Percentiles rank a stretch among this genome's conserved stretches.
phyloP scores from a whole-genome alignment of 1,140 invertebrate species.

The Meloidogyne chitwoodi region DNA sequence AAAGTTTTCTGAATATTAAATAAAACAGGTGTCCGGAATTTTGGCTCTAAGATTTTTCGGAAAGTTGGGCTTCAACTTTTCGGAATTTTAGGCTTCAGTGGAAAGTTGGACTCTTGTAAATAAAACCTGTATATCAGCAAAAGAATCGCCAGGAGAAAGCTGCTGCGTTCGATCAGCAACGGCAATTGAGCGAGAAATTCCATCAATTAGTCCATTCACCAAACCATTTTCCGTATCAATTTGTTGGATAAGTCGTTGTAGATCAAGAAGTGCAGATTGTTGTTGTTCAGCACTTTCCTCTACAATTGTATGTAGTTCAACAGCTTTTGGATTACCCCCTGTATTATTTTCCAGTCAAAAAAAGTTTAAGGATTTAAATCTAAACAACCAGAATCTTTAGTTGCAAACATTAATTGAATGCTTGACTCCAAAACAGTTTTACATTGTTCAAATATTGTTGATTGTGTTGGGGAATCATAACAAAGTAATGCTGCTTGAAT shows the following conservation, averaged over 20 bases:
- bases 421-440: slow-evolving; percentile 88
- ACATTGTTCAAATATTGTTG: slow-evolving; percentile 80
- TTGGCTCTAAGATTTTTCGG: too few relatives aligned
- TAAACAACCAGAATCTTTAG: neutral
- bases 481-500: slow-evolving; percentile 80
- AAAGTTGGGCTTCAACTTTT: too few relatives aligned
- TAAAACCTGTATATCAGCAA: slow-evolving; percentile 86
- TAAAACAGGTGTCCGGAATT: too few relatives aligned
- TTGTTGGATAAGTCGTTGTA: slow-evolving; percentile 75
- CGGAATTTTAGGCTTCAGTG: too few relatives aligned
- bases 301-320: slow-evolving; percentile 46
- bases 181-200: slow-evolving; percentile 78
- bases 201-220: slow-evolving; percentile 75
- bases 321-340: slow-evolving; percentile 79
- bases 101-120: too few relatives aligned
- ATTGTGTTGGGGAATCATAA: slow-evolving; percentile 81
- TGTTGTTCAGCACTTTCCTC: slow-evolving; percentile 61
- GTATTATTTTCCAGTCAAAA: slow-evolving; percentile 79
- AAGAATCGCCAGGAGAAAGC: slow-evolving; percentile 63
- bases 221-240: slow-evolving; percentile 70
- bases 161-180: slow-evolving; percentile 69
- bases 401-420: slow-evolving; percentile 65
- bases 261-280: slow-evolving; percentile 74
- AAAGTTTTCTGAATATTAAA: too few relatives aligned
- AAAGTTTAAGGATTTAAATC: neutral